Percentiles rank a stretch among this genome's conserved stretches.
Conservation (phyloP, 2,113 vertebrate species). For the Elephas maximus region DNA sequence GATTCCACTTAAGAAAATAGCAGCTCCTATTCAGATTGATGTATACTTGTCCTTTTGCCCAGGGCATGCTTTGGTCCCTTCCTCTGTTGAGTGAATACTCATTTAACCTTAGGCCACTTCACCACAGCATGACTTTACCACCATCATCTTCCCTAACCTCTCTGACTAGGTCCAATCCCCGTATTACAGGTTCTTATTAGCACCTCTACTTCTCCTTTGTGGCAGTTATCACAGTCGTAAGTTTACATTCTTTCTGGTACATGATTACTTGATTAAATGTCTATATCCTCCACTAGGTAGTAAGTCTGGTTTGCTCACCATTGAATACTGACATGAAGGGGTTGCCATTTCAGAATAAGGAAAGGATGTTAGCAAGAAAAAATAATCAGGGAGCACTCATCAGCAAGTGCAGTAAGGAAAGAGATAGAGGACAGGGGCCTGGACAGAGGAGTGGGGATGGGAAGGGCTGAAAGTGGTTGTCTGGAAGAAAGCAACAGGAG, state of each 20-base stretch:
- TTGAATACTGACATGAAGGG: not conserved
- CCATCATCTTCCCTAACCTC: not conserved
- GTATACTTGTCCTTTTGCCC: not conserved
- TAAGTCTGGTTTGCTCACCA: not conserved
- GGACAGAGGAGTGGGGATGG: not conserved
- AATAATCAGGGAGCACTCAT: not conserved
- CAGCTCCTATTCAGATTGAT: not conserved
- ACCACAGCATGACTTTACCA: conserved; percentile 15
- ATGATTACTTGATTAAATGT: conserved; percentile 5
- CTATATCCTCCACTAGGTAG: not conserved
- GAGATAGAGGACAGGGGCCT: not conserved
- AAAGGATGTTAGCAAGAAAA: not conserved
- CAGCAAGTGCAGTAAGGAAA: not conserved
- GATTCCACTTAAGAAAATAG: conserved; percentile 29
- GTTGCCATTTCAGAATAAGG: conserved; percentile 15
- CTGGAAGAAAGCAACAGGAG: not conserved
- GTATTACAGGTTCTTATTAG: not conserved
- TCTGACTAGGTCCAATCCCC: not conserved
- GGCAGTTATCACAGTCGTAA: not conserved
- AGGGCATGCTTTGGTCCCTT: not conserved
- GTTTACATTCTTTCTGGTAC: conserved; percentile 20
- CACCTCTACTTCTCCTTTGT: not conserved
- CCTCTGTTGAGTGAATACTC: not conserved
- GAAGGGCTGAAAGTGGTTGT: not conserved
- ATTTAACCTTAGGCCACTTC: not conserved